These are phyloP conservation scores for Eucriotettix oculatus DNA, from an alignment of 2,888 invertebrate genomes.

Conservation along the genomic window DNA sequence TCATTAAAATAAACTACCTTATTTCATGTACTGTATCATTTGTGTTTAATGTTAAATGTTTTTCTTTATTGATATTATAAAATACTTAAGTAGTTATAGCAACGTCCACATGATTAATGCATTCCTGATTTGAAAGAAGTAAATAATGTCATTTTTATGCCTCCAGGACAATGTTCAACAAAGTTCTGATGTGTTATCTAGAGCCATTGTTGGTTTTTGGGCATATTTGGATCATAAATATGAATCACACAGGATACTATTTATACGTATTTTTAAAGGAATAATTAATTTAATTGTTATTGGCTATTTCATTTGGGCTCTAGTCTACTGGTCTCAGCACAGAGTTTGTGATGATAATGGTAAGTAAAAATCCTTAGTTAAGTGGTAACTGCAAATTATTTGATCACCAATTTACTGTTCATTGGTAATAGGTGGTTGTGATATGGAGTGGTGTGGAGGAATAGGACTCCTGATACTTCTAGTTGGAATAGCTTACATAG, in stretches of 20 bases:
- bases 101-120: too few relatives aligned
- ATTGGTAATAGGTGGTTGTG: not conserved
- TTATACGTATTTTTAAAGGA: not conserved
- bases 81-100: too few relatives aligned
- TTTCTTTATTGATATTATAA: too few relatives aligned
- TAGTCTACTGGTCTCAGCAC: not conserved
- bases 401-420: not conserved
- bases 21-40: too few relatives aligned
- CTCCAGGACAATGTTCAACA: too few relatives aligned
- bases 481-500: not conserved
- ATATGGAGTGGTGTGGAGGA: not conserved
- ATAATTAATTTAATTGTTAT: not conserved
- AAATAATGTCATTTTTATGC: too few relatives aligned
- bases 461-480: not conserved
- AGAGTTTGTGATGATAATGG: not conserved
- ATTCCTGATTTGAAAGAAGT: too few relatives aligned
- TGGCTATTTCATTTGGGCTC: not conserved
- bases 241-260: not conserved
- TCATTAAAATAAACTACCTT: too few relatives aligned
- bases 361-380: not conserved
- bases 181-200: not conserved
- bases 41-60: too few relatives aligned
- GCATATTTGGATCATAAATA: not conserved
- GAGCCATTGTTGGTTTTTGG: not conserved
- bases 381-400: not conserved